Evolutionary conservation across 2,888 invertebrate species (phyloP).

Genomic region (Selenia dentaria): DNA sequence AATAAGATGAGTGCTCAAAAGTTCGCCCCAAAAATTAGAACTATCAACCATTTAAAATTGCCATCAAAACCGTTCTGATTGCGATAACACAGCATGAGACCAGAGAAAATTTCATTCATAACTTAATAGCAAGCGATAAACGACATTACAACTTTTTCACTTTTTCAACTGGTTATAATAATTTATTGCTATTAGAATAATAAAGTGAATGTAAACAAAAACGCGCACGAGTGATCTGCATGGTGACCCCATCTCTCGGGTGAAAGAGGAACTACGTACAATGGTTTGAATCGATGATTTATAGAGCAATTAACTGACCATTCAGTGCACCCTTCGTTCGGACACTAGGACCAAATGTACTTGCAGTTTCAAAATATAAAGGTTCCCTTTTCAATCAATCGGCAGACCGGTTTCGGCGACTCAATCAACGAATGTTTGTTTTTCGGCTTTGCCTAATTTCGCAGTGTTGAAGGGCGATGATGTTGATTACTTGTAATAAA

Average conservation of each 20-base stretch:
- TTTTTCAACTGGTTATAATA: constrained; percentile 52
- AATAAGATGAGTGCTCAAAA: no score
- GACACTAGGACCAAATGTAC: constrained; percentile 32
- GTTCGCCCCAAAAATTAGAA: constrained; percentile 19
- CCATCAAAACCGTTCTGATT: constrained; percentile 40
- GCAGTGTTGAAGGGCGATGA: constrained; percentile 50
- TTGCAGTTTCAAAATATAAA: constrained; percentile 22
- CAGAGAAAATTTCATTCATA: constrained; percentile 47
- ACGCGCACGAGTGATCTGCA: constrained; percentile 41
- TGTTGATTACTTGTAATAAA: constrained; percentile 45
- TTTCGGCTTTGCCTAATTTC: constrained; percentile 70
- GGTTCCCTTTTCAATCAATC: constrained; percentile 52
- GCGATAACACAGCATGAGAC: constrained; percentile 58
- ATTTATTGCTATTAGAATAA: constrained; percentile 39
- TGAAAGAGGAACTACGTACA: constrained; percentile 47
- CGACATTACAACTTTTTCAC: constrained; percentile 41
- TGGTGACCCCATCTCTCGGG: constrained; percentile 70
- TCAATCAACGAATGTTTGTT: constrained; percentile 78
- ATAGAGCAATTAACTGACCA: constrained; percentile 80
- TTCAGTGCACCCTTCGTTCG: constrained; percentile 52
- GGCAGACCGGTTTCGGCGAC: constrained; percentile 61
- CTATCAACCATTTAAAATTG: constrained; percentile 14
- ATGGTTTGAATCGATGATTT: constrained; percentile 67
- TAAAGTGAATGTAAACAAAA: constrained; percentile 40
- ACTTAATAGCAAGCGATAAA: constrained; percentile 55